phyloP scores from a whole-genome alignment of 2,113 vertebrate species.

The Cavia aperea region DNA sequence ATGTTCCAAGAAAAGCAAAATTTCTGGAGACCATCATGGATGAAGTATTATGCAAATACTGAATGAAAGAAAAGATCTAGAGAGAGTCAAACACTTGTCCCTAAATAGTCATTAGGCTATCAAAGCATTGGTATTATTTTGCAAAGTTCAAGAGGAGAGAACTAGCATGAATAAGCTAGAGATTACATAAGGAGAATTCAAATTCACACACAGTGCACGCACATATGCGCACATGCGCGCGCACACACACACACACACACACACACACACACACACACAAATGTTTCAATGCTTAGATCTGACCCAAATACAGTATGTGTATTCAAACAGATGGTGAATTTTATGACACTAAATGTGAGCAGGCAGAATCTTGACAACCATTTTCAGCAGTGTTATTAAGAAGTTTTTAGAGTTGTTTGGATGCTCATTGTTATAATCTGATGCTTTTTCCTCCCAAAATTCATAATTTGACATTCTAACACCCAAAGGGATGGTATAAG shows the following conservation, averaged over 20 bases:
- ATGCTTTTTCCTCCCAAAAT: not conserved
- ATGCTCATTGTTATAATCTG: not conserved
- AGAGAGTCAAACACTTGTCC: not conserved
- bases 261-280: not conserved
- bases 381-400: not conserved
- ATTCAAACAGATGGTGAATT: not conserved
- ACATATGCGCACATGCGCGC: not conserved
- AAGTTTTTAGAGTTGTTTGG: not conserved
- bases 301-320: not conserved
- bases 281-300: not conserved
- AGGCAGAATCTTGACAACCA: not conserved
- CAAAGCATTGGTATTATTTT: not conserved
- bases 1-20: not conserved
- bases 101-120: not conserved
- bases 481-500: not conserved
- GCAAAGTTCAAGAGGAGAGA: not conserved
- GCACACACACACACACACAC: not conserved
- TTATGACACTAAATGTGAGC: not conserved
- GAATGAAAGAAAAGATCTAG: not conserved
- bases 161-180: not conserved
- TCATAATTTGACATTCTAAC: not conserved
- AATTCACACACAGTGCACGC: not conserved
- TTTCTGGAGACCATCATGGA: not conserved
- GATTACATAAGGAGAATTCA: not conserved
- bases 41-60: constrained; percentile 2